A percentile compares a stretch with the other conserved stretches of the same genome.
Evolutionary conservation across 2,888 invertebrate species (phyloP).

Genomic region (Auanema sp.): DNA sequence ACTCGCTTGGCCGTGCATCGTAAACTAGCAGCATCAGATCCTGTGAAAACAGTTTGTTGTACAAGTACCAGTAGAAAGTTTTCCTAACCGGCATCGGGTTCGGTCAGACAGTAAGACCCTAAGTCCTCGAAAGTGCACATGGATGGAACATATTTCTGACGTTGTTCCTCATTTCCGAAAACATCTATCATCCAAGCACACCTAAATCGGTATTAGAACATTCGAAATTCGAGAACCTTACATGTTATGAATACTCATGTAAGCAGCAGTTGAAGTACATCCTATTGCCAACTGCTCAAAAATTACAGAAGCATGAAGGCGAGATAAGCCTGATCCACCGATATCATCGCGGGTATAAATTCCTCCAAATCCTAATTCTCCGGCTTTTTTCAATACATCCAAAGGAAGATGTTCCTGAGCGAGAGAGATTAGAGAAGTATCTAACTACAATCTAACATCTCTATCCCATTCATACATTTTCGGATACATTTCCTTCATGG

Average conservation of each 20-base stretch:
- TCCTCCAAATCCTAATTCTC: constrained; percentile 70
- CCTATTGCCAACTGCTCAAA: constrained; percentile 71
- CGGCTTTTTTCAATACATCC: constrained; percentile 68
- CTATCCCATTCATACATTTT: constrained; percentile 71
- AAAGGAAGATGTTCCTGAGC: constrained; percentile 69
- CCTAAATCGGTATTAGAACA: no score
- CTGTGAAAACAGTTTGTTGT: constrained; percentile 53
- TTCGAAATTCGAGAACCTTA: constrained; percentile 18
- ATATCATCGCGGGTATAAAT: constrained; percentile 66
- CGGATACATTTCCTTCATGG: constrained; percentile 69
- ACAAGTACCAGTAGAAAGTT: no score
- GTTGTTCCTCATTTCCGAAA: constrained; percentile 68
- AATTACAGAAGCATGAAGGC: constrained; percentile 69
- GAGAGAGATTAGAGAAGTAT: constrained; percentile 4
- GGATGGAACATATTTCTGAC: constrained; percentile 67
- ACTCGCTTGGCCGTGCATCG: constrained; percentile 68
- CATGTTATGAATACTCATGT: constrained; percentile 71
- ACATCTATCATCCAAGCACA: constrained; percentile 70
- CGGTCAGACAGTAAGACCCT: constrained; percentile 70
- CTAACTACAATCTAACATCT: constrained; percentile 63
- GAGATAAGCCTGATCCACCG: constrained; percentile 58
- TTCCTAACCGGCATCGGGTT: constrained; percentile 66
- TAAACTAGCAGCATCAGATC: constrained; percentile 70
- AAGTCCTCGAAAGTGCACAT: constrained; percentile 69
- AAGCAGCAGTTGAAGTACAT: constrained; percentile 71